Evolutionary conservation across 2,888 invertebrate species (phyloP).

Genomic region (Diabrotica balteata): DNA sequence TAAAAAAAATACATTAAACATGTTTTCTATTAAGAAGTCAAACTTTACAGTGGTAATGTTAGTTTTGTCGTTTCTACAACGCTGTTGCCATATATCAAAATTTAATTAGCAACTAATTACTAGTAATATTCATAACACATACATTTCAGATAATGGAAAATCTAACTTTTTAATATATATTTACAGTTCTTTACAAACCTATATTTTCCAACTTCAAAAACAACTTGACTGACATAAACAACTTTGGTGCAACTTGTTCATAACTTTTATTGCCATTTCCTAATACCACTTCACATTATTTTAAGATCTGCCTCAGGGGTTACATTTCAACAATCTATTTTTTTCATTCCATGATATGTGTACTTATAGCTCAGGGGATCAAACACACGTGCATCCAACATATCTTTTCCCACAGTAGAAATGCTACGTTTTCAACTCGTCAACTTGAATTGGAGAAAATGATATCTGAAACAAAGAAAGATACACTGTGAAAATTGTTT

Average conservation of each 20-base stretch:
- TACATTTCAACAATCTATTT: conserved; percentile 20
- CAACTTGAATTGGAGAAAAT: neutral
- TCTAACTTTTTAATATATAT: neutral
- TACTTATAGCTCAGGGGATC: conserved; percentile 23
- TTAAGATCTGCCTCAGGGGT: conserved; percentile 15
- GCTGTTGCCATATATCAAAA: too few species aligned
- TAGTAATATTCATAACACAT: too few species aligned
- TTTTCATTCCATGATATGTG: conserved; percentile 17
- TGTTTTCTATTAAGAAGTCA: too few species aligned
- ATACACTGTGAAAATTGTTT: too few species aligned
- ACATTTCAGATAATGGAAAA: too few species aligned
- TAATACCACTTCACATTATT: conserved; percentile 31
- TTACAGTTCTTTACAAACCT: neutral
- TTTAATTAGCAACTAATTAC: too few species aligned
- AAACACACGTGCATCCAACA: conserved; percentile 14
- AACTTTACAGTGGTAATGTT: too few species aligned
- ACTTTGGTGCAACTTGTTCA: conserved; percentile 14
- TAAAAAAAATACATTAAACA: too few species aligned
- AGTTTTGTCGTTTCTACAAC: too few species aligned
- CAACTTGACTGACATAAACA: conserved; percentile 3
- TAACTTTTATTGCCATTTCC: conserved; percentile 24
- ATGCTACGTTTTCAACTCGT: conserved; percentile 4
- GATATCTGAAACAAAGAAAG: too few species aligned
- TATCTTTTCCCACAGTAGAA: conserved; percentile 6
- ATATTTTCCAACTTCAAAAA: neutral